Base-by-base conservation (phyloP, 2,888 invertebrate species). In the Silvanus unidentatus region DNA sequence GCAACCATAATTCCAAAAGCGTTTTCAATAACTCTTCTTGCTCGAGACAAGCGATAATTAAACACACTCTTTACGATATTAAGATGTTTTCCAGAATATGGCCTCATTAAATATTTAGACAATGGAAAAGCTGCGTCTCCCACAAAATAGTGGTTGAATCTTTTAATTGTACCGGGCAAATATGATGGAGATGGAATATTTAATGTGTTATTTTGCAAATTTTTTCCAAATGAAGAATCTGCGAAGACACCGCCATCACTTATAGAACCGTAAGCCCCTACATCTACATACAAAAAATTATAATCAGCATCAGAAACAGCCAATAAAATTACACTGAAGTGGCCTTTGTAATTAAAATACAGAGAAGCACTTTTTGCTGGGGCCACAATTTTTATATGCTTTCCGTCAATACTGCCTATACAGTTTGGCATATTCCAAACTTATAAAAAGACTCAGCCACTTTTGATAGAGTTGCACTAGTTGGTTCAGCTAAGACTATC, bases 51-150 rank as follows among this genome's bases (percentile, higher is more conserved):
- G 9, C 53, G 36, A 29, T 49, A 47, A 35, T 49, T 47, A 32
- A 47, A 49, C 11, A 47, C 42, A n/a, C 47, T 35, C 42, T 47
- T 46, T 9, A 9, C 16, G 36, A 41, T 43, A 10, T 28, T 5
- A 22, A 50, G 14, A 28, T 41, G 34, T 12, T 32, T n/a, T 10
- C 44, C 44, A 32, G 44, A 35, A 34, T 43, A 50, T 14, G 50
- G 48, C 9, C 48, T 22, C 50, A 50, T 46, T 12, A 51, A 39
- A 34, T 44, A 35, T 9, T 12, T 38, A 38, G 16, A 39, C 2
- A 49, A 38, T 12, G 50, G 52, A 39, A 55, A 55, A 12, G 53
- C 53, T 34, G 52, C 45, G 42, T 55, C 49, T 32, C 5, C 37
- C 16, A 37, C 37, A 37, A 37, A 11, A 16, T 37, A 37, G 15